Conservation (phyloP, 2,113 vertebrate genomes). For the Hystrix cristata region DNA sequence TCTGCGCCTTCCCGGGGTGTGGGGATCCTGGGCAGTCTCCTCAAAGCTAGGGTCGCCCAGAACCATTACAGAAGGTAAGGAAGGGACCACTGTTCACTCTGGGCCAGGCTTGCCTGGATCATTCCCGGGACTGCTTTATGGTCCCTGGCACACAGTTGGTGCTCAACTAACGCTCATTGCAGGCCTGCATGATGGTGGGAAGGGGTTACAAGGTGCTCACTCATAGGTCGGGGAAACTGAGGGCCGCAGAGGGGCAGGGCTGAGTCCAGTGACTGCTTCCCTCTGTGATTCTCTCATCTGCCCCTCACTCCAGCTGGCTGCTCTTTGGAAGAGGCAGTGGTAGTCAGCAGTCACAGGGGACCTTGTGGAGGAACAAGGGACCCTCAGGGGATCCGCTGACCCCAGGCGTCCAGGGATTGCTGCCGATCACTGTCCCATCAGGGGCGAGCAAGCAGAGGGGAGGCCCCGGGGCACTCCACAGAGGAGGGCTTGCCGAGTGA, state of each 20-base stretch:
- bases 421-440: neutral
- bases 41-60: accelerated
- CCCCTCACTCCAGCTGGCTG: neutral
- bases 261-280: neutral
- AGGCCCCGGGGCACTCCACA: neutral
- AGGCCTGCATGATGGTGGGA: neutral
- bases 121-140: too few species aligned
- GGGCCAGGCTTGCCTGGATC: neutral
- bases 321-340: neutral
- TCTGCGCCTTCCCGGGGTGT: too few species aligned
- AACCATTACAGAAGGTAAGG: too few species aligned
- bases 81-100: neutral
- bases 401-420: neutral
- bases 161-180: neutral
- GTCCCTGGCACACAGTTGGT: neutral
- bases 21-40: too few species aligned
- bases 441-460: neutral
- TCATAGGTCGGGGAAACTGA: neutral
- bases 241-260: neutral
- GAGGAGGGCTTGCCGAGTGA: neutral
- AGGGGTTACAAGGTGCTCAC: neutral
- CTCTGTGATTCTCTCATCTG: neutral
- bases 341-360: neutral
- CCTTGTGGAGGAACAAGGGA: neutral
- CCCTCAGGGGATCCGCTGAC: neutral